These are phyloP conservation scores for Cyclophora punctaria DNA, from an alignment of 2,888 invertebrate genomes.

Conservation along the genomic window DNA sequence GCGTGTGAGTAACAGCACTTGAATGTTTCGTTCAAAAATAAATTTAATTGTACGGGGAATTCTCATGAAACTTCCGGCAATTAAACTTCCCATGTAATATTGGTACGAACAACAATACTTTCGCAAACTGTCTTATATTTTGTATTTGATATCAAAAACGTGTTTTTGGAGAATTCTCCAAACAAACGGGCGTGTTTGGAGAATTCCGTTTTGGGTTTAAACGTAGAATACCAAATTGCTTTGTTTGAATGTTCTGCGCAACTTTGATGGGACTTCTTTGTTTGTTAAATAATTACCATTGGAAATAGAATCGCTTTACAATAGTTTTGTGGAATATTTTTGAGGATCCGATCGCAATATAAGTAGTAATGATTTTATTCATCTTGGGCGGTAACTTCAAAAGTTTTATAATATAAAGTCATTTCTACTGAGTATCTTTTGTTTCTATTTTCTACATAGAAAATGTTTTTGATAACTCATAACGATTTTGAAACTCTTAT, in stretches of 20 bases:
- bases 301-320: too few relatives aligned
- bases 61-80: slow-evolving; percentile 47
- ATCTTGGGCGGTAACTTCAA: too few relatives aligned
- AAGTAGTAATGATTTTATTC: too few relatives aligned
- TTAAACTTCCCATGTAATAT: slow-evolving; percentile 54
- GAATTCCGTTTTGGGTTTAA: slow-evolving; percentile 40
- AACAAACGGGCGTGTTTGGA: slow-evolving; percentile 4
- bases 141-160: slow-evolving; percentile 66
- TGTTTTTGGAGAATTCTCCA: slow-evolving; percentile 51
- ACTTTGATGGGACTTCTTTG: slow-evolving; percentile 21
- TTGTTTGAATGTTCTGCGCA: slow-evolving; percentile 32
- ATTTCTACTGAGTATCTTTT: too few relatives aligned
- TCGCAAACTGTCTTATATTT: slow-evolving; percentile 59
- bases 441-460: too few relatives aligned
- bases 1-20: slow-evolving; percentile 3
- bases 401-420: too few relatives aligned
- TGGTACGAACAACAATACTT: slow-evolving; percentile 55
- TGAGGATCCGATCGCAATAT: too few relatives aligned
- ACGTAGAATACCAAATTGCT: slow-evolving; percentile 55
- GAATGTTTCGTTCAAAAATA: slow-evolving; percentile 52
- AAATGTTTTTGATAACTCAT: too few relatives aligned
- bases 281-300: not conserved
- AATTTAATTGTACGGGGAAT: slow-evolving; percentile 42
- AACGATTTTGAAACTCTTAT: too few relatives aligned
- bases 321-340: too few relatives aligned